A percentile compares a stretch with the other conserved stretches of the same genome.
Evolutionary conservation across 1,140 invertebrate genomes (phyloP).

Genomic region (Philopotamus ludificatus): DNA sequence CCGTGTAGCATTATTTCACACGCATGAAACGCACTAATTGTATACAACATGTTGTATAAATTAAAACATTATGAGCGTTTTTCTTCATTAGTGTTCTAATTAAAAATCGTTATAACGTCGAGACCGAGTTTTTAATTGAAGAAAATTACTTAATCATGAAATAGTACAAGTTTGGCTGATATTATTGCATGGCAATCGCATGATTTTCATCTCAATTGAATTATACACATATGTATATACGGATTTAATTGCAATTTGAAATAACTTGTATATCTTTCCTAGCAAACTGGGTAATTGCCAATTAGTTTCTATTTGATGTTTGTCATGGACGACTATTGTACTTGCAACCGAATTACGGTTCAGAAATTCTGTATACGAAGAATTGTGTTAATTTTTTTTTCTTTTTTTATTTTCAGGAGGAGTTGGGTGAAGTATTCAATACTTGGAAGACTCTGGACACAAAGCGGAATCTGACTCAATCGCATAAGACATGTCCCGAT

Average conservation of each 20-base stretch:
- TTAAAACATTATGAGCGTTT: too few species aligned
- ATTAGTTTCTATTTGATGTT: conserved; percentile 36
- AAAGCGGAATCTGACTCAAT: not conserved
- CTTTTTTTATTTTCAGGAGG: conserved; percentile 36
- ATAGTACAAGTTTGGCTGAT: too few species aligned
- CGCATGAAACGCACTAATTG: not conserved
- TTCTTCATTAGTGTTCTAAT: too few species aligned
- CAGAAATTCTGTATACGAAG: not conserved
- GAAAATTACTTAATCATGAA: too few species aligned
- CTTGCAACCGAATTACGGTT: not conserved
- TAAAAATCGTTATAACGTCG: too few species aligned
- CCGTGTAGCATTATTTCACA: not conserved
- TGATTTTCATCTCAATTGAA: too few species aligned
- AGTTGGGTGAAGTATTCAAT: conserved; percentile 41
- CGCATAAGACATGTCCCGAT: conserved; percentile 20
- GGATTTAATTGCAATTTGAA: not conserved
- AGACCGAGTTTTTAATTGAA: too few species aligned
- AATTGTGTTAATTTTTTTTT: conserved; percentile 16
- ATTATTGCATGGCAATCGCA: too few species aligned
- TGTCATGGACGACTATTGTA: not conserved
- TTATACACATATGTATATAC: too few species aligned
- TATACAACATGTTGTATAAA: too few species aligned
- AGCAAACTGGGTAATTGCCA: conserved; percentile 35
- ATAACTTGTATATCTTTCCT: not conserved
- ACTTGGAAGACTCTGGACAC: conserved; percentile 27